Base-by-base conservation (phyloP, 2,888 invertebrate genomes). In the Melinaea marsaeus region DNA sequence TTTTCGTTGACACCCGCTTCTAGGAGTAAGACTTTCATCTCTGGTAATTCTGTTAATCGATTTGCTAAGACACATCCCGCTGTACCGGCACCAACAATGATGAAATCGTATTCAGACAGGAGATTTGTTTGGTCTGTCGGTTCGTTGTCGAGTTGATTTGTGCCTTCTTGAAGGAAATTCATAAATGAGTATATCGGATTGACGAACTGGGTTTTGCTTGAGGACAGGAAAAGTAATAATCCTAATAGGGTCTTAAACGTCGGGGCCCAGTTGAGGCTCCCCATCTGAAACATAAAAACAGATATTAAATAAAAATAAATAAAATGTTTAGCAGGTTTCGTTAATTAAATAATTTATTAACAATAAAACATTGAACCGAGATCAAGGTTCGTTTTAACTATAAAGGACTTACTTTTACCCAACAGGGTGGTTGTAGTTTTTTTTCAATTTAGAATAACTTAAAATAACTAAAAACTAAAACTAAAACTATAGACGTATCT, bases 1-100 rank as follows among this genome's bases (percentile, higher is more conserved):
- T 93, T 94, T 83, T 96, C 95, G 7, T 92, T 92, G 22, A 84
- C 84, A 63, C 96, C 96, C 2, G 95, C 96, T 85, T 96, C 96
- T 46, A 96, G 82, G 0, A 96, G 88, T 6, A 96, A 81, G 0
- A 95, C 91, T 67, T 92, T 93, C 92, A 94, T 94, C 11, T 93
- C 85, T 0, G 93, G 90, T 69, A 94, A 92, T 84, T 95, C 96
- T 1, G 93, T 92, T 4, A 96, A 83, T 48, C 96, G 90, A 65
- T 94, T 94, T 0, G 96, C 96, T 5, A 96, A 65, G 0, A 94
- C 93, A 67, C 96, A 95, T 2, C 96, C 96, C 0, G 96, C 95
- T 0, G 95, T 95, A 2, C 96, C 96, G 0, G 95, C 96, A 1
- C 96, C 96, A 3, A 96, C 93, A 22, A 95, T 84, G 58, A 95